Evolutionary conservation across 2,113 vertebrate genomes (phyloP).

Genomic region (Rhynchopsitta pachyrhyncha): DNA sequence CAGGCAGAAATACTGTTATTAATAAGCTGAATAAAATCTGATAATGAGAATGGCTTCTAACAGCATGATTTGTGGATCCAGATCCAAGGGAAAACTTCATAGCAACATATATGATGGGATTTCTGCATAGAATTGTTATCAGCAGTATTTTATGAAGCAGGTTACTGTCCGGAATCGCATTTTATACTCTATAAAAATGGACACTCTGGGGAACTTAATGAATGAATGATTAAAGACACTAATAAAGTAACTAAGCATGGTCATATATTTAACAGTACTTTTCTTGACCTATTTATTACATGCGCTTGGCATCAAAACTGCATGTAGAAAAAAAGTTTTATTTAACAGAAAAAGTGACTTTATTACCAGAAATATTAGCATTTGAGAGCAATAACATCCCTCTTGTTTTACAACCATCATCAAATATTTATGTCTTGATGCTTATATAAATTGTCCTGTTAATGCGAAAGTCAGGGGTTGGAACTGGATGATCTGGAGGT

Average conservation of each 20-base stretch:
- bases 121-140: not conserved
- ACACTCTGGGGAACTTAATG: constrained; percentile 13
- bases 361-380: constrained; percentile 1
- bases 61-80: not conserved
- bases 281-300: constrained; percentile 1
- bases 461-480: not conserved
- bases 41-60: not conserved
- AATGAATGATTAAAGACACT: constrained; percentile 21
- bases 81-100: not conserved
- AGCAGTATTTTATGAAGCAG: constrained; percentile 13
- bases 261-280: not conserved
- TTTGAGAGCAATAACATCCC: not conserved
- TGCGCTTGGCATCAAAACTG: not conserved
- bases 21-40: not conserved
- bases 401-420: not conserved
- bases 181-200: constrained; percentile 20
- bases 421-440: not conserved
- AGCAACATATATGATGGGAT: not conserved
- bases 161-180: not conserved
- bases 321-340: not conserved
- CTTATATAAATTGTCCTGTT: not conserved
- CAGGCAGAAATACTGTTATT: not conserved
- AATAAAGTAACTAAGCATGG: constrained; percentile 9
- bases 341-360: not conserved
- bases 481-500: not conserved